Conservation (phyloP, 2,113 vertebrate genomes). For the Daboia siamensis region DNA sequence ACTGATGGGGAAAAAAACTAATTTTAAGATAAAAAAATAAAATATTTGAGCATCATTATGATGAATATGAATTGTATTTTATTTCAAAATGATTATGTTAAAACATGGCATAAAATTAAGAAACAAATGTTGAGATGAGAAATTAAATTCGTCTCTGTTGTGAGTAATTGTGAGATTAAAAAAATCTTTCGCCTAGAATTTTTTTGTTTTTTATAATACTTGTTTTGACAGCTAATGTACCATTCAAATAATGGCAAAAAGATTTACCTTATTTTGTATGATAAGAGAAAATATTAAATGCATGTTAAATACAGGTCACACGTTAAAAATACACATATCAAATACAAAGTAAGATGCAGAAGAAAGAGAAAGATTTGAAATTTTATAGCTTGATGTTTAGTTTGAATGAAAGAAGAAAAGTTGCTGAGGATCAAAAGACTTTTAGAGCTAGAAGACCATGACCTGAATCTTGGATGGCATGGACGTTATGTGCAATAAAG, state of each 20-base stretch:
- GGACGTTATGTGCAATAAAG: too few species aligned
- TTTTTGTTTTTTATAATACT: neutral
- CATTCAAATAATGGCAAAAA: neutral
- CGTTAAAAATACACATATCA: neutral
- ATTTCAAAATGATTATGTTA: neutral
- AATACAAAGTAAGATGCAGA: neutral
- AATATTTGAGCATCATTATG: neutral
- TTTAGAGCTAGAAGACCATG: neutral
- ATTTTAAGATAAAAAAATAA: neutral
- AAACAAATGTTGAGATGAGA: neutral
- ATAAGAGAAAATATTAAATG: neutral
- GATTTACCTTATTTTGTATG: neutral
- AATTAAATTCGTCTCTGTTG: neutral
- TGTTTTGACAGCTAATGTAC: neutral
- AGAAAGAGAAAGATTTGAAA: neutral
- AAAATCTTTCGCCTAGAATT: neutral
- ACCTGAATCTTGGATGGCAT: neutral
- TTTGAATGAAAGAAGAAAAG: neutral
- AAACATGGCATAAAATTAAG: neutral
- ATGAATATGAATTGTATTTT: neutral
- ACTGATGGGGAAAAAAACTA: neutral
- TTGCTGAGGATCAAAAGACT: neutral
- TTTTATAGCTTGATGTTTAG: neutral
- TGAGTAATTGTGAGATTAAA: neutral
- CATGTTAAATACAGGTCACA: neutral